Percentiles rank a stretch among this genome's conserved stretches.
Conservation (phyloP, 2,113 vertebrate genomes). For the Lophochroa leadbeateri region DNA sequence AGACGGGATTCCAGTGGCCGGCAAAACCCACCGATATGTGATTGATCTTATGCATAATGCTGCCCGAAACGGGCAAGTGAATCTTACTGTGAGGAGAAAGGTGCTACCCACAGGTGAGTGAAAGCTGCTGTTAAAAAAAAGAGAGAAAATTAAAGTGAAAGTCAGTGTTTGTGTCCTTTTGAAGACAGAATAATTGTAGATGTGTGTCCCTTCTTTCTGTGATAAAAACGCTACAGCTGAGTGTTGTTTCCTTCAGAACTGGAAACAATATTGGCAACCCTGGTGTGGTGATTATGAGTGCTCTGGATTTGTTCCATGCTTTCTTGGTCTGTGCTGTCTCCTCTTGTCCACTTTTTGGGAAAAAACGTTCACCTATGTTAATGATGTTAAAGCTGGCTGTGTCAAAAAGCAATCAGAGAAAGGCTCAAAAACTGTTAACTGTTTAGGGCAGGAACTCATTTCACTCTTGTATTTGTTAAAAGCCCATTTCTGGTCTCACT, state of each 20-base stretch:
- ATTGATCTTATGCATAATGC: slow-evolving; percentile 98
- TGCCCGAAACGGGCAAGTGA: slow-evolving; percentile 93
- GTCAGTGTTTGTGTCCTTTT: neutral
- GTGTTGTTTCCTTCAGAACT: neutral
- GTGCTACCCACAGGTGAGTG: slow-evolving; percentile 82
- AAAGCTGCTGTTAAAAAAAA: neutral
- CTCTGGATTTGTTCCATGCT: slow-evolving; percentile 24
- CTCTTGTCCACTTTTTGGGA: neutral
- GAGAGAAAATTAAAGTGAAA: neutral
- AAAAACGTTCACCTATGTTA: neutral
- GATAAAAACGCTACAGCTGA: neutral
- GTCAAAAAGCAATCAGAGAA: neutral
- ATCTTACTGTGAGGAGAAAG: slow-evolving; percentile 93
- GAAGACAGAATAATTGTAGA: neutral
- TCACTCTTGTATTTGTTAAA: neutral
- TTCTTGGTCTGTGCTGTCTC: slow-evolving; percentile 18
- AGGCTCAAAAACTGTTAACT: neutral
- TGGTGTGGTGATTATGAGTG: slow-evolving; percentile 15
- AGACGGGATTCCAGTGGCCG: slow-evolving; percentile 91
- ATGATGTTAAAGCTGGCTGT: neutral
- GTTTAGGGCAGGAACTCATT: slow-evolving; percentile 13
- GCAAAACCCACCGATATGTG: slow-evolving; percentile 96
- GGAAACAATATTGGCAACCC: neutral
- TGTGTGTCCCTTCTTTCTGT: neutral
- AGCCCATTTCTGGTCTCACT: slow-evolving; percentile 53